Conservation (phyloP, 2,113 vertebrate species). For the Dicrurus megarhynchus region DNA sequence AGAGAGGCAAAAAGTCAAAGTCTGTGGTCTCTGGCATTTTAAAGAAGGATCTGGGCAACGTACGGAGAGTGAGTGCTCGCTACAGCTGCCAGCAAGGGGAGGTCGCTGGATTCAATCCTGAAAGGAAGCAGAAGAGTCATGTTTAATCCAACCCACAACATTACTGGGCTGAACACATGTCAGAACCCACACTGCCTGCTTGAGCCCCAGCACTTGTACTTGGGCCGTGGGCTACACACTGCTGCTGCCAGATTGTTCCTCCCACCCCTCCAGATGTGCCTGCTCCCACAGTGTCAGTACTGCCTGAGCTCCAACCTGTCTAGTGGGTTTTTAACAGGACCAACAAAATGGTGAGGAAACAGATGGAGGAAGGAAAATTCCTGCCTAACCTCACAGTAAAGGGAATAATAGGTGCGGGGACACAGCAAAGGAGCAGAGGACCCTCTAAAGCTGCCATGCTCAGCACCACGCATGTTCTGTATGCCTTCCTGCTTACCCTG, state of each 20-base stretch:
- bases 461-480: background rate
- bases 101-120: conserved; percentile 98
- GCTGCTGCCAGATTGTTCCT: background rate
- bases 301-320: background rate
- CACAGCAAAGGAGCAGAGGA: background rate
- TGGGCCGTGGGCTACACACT: background rate
- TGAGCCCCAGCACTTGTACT: rapidly evolving
- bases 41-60: conserved; percentile 97
- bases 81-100: conserved; percentile 92
- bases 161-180: background rate
- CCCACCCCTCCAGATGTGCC: background rate
- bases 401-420: background rate
- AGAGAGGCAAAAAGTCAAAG: background rate
- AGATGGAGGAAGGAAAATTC: background rate
- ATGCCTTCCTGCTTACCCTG: background rate
- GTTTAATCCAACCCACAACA: background rate
- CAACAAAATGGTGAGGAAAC: background rate
- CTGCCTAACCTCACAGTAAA: background rate
- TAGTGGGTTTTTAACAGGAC: background rate
- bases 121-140: conserved; percentile 36
- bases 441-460: background rate
- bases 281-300: background rate
- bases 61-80: conserved; percentile 98
- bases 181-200: background rate
- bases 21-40: conserved; percentile 57